These are phyloP conservation scores for Dipodomys ordii DNA, from an alignment of 2,113 vertebrate genomes.

Conservation along the genomic window DNA sequence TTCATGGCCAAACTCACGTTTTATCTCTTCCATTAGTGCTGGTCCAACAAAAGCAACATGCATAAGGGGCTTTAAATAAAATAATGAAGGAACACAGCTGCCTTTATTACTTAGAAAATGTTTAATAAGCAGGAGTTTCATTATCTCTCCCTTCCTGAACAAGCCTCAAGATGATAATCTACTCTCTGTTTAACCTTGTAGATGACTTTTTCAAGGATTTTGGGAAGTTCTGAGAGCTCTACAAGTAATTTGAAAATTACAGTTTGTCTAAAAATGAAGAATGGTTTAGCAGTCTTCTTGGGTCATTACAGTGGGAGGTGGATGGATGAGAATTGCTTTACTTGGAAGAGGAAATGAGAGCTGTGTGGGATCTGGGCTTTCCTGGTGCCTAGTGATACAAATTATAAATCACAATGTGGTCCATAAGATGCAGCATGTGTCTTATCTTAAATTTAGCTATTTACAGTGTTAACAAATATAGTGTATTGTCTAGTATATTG, in stretches of 20 bases:
- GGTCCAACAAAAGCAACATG: not conserved
- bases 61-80: not conserved
- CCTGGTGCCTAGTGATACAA: not conserved
- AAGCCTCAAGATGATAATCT: not conserved
- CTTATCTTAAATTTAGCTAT: not conserved
- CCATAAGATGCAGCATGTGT: not conserved
- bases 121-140: not conserved
- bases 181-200: constrained; percentile 20
- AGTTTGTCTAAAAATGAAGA: constrained; percentile 9
- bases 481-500: not conserved
- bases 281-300: not conserved
- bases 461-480: not conserved
- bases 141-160: not conserved
- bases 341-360: not conserved
- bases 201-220: not conserved
- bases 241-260: constrained; percentile 47
- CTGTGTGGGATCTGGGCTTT: not conserved
- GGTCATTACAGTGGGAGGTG: not conserved
- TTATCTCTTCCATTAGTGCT: not conserved
- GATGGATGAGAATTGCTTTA: constrained; percentile 1
- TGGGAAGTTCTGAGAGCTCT: not conserved
- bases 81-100: not conserved
- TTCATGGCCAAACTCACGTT: not conserved
- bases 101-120: constrained; percentile 4
- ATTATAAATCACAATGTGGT: not conserved